Evolutionary conservation across 2,113 vertebrate genomes (phyloP).

Genomic region (Apodemus speciosus): DNA sequence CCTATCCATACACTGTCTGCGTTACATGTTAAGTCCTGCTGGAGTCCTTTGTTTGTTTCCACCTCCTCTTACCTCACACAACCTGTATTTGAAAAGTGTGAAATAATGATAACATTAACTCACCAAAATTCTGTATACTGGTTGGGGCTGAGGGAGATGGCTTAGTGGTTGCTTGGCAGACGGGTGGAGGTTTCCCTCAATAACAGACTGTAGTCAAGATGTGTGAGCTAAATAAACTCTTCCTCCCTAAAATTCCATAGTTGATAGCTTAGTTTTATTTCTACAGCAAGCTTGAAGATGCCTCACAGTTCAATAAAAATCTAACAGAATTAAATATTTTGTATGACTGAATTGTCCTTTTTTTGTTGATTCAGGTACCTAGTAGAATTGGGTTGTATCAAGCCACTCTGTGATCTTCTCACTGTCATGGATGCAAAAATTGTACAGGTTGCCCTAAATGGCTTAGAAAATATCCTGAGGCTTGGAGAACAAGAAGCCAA

Average conservation of each 20-base stretch:
- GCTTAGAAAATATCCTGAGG: conserved; percentile 96
- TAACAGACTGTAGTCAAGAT: not conserved
- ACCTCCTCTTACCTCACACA: not conserved
- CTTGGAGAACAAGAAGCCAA: conserved; percentile 97
- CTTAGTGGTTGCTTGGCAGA: not conserved
- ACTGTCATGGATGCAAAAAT: conserved; percentile 99
- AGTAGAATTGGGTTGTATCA: conserved; percentile 96
- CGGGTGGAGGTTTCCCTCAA: not conserved
- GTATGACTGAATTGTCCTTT: conserved; percentile 39
- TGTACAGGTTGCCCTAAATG: conserved; percentile 96
- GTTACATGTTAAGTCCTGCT: not conserved
- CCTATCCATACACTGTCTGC: not conserved
- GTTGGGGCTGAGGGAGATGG: not conserved
- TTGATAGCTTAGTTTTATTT: conserved; percentile 37
- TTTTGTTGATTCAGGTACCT: conserved; percentile 89
- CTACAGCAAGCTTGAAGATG: not conserved
- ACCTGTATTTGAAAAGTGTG: conserved; percentile 27
- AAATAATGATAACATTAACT: conserved; percentile 22
- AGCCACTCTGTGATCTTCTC: conserved; percentile 97
- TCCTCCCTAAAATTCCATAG: not conserved
- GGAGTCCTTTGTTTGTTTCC: not conserved
- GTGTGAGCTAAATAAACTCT: not conserved
- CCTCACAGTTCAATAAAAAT: conserved; percentile 7
- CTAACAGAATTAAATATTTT: conserved; percentile 40
- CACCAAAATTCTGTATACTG: not conserved